Conservation (phyloP, 2,113 vertebrate genomes). For the Pygoscelis adeliae region DNA sequence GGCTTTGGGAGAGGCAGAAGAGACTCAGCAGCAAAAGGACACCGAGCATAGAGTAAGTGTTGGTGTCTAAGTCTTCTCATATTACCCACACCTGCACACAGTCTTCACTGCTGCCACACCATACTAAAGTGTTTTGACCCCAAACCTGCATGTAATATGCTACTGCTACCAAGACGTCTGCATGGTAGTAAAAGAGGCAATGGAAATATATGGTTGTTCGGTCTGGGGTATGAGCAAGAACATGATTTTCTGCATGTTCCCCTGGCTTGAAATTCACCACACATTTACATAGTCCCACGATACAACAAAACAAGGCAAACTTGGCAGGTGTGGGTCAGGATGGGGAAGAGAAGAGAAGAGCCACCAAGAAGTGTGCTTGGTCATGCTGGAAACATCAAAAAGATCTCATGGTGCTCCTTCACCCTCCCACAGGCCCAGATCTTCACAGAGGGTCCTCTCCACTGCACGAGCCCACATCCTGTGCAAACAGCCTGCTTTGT, state of each 20-base stretch:
- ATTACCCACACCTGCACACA: not conserved
- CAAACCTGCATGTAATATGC: not conserved
- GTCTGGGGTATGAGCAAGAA: not conserved
- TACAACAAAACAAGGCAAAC: not conserved
- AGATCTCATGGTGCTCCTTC: not conserved
- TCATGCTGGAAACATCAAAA: not conserved
- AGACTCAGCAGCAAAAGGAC: not conserved
- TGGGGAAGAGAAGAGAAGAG: not conserved
- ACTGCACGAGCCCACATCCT: not conserved
- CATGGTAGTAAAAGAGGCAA: not conserved
- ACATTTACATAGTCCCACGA: not conserved
- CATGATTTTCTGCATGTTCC: not conserved
- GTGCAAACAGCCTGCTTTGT: not conserved
- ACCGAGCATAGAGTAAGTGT: not conserved
- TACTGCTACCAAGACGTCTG: not conserved
- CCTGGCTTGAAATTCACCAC: not conserved
- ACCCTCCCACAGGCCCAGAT: not conserved
- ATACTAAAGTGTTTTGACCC: not conserved
- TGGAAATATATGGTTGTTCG: not conserved
- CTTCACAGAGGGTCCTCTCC: not conserved
- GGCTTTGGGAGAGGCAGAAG: not conserved
- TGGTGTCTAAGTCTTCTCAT: not conserved
- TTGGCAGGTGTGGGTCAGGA: not conserved
- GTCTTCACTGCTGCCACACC: not conserved
- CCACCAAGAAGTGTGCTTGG: not conserved